Evolutionary conservation across 1,140 invertebrate species (phyloP).

Genomic region (Drosophila trapezifrons): DNA sequence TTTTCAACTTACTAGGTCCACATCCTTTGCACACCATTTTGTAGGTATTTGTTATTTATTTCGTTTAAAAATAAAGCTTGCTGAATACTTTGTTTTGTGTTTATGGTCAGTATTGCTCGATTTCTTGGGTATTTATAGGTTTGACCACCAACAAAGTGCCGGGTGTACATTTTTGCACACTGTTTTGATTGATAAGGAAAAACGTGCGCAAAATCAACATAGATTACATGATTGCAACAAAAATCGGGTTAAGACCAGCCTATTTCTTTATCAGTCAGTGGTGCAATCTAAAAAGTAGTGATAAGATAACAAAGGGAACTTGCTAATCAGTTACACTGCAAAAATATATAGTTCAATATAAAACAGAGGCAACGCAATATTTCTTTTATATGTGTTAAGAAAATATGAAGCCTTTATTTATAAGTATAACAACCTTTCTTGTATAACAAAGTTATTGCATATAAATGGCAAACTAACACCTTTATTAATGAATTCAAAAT

Average conservation of each 20-base stretch:
- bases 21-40: slow-evolving; percentile 73
- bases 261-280: slow-evolving; percentile 22
- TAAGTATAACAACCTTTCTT: too few relatives aligned
- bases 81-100: slow-evolving; percentile 2
- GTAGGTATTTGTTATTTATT: background rate
- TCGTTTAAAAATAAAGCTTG: background rate
- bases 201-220: slow-evolving; percentile 72
- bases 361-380: background rate
- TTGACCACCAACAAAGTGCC: slow-evolving; percentile 4
- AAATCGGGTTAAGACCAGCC: slow-evolving; percentile 22
- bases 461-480: too few relatives aligned
- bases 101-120: background rate
- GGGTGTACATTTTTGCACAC: slow-evolving; percentile 47
- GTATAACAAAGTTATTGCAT: too few relatives aligned
- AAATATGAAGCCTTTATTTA: too few relatives aligned
- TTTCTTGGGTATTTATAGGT: slow-evolving; percentile 46
- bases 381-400: too few relatives aligned
- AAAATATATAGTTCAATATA: too few relatives aligned
- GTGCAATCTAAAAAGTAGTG: background rate
- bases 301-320: slow-evolving; percentile 41
- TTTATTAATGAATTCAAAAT: too few relatives aligned
- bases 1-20: slow-evolving; percentile 52
- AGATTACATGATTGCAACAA: slow-evolving; percentile 34
- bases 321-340: background rate
- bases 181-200: slow-evolving; percentile 5